Base-by-base conservation (phyloP, 2,888 invertebrate species). In the Ferdinandea cuprea region DNA sequence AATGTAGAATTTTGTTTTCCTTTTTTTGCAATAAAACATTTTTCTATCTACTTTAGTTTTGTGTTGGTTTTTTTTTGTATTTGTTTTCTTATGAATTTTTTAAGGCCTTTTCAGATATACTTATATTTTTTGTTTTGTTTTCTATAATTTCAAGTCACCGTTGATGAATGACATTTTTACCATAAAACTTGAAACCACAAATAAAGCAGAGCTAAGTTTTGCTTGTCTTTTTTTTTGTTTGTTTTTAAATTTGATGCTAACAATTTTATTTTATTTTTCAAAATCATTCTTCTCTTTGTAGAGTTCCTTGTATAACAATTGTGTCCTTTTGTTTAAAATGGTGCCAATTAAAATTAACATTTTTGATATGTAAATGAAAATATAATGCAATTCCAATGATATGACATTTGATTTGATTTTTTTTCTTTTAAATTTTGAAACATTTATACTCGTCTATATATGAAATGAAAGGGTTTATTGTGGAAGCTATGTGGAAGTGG, bases 61-160 rank as follows among this genome's bases (percentile, higher is more conserved):
- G n/a, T n/a, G n/a, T 42, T 72, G 35, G 6, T 44, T 42, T n/a
- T n/a, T n/a, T n/a, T n/a, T n/a, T n/a, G n/a, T n/a, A n/a, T n/a
- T n/a, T n/a, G n/a, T n/a, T 19, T 19, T 32, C 2, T 46, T 1
- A 59, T 59, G 65, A 40, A 42, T 66, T 42, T 63, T 68, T 30
- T 80, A 80, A 80, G 80, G 80, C 80, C 80, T 56, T 73, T 59
- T 69, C 63, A 25, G 25, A 25, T 25, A 25, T 25, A n/a, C n/a
- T n/a, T n/a, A n/a, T 37, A 13, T 37, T 37, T 40, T 13, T 13
- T 13, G 13, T 59, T 44, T 48, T 61, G 1, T 21, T 30, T 44
- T 19, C 50, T 71, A 4, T n/a, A 25, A 37, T 40, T 42, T 66
- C 61, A 74, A 74, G 74, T 61, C 80, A 80, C 68, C 68, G 7